Conservation (phyloP, 2,797 vertebrate genomes). For the Gambusia yucatana region DNA sequence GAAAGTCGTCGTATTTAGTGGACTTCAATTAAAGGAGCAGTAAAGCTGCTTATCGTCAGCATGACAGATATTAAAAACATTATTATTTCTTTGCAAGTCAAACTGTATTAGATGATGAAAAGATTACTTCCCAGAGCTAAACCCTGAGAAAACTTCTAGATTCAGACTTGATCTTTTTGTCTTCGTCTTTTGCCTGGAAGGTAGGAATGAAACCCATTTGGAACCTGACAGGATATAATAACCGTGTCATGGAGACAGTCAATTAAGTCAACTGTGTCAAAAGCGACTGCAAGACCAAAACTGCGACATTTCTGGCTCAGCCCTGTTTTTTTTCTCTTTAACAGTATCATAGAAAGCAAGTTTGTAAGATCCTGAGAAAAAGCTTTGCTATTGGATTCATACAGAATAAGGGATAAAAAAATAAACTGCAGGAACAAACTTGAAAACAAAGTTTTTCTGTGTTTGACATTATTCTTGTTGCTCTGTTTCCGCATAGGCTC, state of each 20-base stretch:
- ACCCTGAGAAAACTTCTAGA: neutral
- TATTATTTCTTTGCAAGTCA: neutral
- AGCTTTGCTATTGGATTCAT: conserved; percentile 16
- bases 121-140: neutral
- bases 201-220: neutral
- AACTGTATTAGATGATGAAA: neutral
- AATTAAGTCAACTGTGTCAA: neutral
- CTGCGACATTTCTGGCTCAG: neutral
- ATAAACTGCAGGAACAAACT: conserved; percentile 5
- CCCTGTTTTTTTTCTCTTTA: neutral
- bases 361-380: conserved; percentile 8
- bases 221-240: neutral
- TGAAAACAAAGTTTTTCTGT: conserved; percentile 3
- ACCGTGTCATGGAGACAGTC: neutral
- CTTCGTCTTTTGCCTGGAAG: neutral
- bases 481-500: conserved; percentile 80
- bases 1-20: neutral
- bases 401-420: conserved; percentile 5
- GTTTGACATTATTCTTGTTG: conserved; percentile 18
- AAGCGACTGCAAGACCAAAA: neutral
- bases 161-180: neutral
- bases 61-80: neutral
- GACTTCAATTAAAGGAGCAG: neutral
- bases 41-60: neutral
- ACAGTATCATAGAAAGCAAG: conserved; percentile 10